These are phyloP conservation scores for Oncorhynchus mykiss DNA, from an alignment of 2,113 vertebrate species.

Conservation along the genomic window DNA sequence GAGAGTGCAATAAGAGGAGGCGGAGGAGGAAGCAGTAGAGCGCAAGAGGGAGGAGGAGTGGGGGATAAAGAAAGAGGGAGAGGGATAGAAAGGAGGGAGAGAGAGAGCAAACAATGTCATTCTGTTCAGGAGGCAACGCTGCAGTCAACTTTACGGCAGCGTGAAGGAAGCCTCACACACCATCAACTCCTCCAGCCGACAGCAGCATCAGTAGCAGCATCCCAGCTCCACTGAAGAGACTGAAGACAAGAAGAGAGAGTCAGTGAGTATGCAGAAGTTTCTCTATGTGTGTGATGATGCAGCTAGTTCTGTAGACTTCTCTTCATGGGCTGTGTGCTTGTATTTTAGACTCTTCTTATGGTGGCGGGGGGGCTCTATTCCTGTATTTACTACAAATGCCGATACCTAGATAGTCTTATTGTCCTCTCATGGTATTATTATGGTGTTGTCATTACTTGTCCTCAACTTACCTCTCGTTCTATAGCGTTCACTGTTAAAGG, in stretches of 20 bases:
- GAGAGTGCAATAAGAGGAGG: constrained; percentile 41
- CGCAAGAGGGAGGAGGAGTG: constrained; percentile 15
- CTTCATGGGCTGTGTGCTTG: neutral
- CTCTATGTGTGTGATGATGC: constrained; percentile 12
- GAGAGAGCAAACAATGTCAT: constrained; percentile 86
- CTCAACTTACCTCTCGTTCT: constrained; percentile 8
- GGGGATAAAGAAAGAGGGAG: constrained; percentile 29
- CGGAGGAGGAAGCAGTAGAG: constrained; percentile 32
- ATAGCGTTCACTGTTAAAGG: constrained; percentile 30
- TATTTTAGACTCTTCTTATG: neutral
- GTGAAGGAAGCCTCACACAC: constrained; percentile 56
- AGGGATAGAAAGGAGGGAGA: constrained; percentile 47
- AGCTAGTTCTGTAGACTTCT: constrained; percentile 22
- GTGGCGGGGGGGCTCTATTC: constrained; percentile 5
- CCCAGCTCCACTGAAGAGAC: too few relatives aligned
- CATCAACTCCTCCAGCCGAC: constrained; percentile 30
- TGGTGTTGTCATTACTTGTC: neutral
- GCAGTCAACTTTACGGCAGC: constrained; percentile 80
- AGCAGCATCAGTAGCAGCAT: too few relatives aligned
- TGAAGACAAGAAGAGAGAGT: too few relatives aligned
- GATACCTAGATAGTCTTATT: constrained; percentile 11
- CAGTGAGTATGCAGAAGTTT: constrained; percentile 75
- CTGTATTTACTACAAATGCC: constrained; percentile 9
- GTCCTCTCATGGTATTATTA: constrained; percentile 23
- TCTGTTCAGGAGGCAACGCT: constrained; percentile 82